phyloP scores from a whole-genome alignment of 2,113 vertebrate genomes.

The cat (Felis catus) region F.catus_Fca126_mat1.0 CM031424.1:47166001-47166500 shows the following conservation, averaged over 20 bases:
- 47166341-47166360: background rate
- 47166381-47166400: background rate
- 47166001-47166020: background rate
- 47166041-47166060: too few species aligned
- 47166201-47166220: background rate
- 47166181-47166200: background rate
- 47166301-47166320: background rate
- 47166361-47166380: background rate
- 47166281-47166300: background rate
- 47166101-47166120: too few species aligned
- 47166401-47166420: background rate
- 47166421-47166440: conserved; percentile 13
- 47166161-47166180: background rate
- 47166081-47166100: too few species aligned
- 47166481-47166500: background rate
- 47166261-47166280: background rate
- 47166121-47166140: background rate
- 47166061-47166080: too few species aligned
- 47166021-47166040: too few species aligned
- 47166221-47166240: background rate
- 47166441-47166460: background rate
- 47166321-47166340: background rate
- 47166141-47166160: background rate
- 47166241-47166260: background rate
- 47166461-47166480: background rate